Percentiles rank a stretch among this genome's conserved stretches.
Conservation (phyloP, 2,113 vertebrate species). For the Cryptoleucopteryx plumbea region DNA sequence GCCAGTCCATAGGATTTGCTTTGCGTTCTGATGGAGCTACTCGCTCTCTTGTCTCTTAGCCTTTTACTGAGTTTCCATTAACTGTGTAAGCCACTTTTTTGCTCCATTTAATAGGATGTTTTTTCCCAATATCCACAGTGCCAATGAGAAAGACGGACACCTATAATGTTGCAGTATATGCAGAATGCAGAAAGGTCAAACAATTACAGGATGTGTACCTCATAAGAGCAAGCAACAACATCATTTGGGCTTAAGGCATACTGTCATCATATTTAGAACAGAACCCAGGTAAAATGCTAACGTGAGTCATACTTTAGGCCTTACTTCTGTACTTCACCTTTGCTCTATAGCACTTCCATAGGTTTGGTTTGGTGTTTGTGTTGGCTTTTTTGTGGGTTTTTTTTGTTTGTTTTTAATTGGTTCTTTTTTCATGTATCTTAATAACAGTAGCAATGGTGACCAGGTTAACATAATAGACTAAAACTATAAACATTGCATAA, state of each 20-base stretch:
- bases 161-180: neutral
- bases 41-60: neutral
- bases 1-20: neutral
- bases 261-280: neutral
- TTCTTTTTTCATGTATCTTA: neutral
- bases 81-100: neutral
- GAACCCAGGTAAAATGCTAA: neutral
- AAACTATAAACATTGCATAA: neutral
- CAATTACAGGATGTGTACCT: neutral
- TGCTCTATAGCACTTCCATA: neutral
- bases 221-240: neutral
- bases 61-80: neutral
- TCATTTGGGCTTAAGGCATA: neutral
- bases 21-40: neutral
- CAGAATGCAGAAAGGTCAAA: neutral
- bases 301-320: neutral
- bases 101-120: neutral
- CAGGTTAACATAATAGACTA: neutral
- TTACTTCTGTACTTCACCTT: neutral
- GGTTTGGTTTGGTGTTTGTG: no score
- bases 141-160: neutral
- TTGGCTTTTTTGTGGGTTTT: rapidly evolving
- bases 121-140: neutral
- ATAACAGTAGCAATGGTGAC: neutral
- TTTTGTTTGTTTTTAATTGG: neutral